Percentiles rank a stretch among this genome's conserved stretches.
Conservation (phyloP, 1,140 invertebrate genomes). For the Platorchestia sp. region DNA sequence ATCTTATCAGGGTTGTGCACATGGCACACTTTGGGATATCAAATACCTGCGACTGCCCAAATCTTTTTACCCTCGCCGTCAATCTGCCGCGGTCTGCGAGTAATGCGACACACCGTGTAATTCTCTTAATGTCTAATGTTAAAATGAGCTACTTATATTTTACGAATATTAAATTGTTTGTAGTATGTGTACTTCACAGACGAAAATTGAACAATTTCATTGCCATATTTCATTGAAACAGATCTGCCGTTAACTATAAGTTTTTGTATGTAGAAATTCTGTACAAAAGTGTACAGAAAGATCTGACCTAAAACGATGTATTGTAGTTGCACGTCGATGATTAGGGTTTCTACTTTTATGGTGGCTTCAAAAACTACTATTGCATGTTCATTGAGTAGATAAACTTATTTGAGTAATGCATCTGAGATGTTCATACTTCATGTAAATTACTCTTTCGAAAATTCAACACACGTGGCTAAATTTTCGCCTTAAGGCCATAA, state of each 20-base stretch:
- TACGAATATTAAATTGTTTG: neutral
- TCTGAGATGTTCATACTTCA: neutral
- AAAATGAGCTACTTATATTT: neutral
- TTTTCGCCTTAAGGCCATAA: neutral
- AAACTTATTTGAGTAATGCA: neutral
- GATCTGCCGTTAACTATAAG: neutral
- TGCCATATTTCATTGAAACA: neutral
- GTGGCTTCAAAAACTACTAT: neutral
- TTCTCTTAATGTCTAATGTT: neutral
- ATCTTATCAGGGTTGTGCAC: neutral
- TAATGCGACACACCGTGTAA: neutral
- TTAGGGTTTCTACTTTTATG: slow-evolving; percentile 29
- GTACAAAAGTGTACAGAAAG: slow-evolving; percentile 7
- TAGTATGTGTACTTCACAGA: neutral
- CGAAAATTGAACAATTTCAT: neutral
- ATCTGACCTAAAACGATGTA: slow-evolving; percentile 36
- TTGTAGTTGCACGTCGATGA: neutral
- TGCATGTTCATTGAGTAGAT: neutral
- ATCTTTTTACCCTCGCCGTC: neutral
- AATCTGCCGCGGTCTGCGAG: neutral
- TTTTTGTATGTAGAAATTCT: slow-evolving; percentile 6
- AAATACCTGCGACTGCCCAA: neutral
- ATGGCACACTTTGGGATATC: neutral
- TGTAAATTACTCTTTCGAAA: neutral
- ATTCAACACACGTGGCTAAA: neutral